Percentiles rank a stretch among this genome's conserved stretches.
Conservation (phyloP, 2,888 invertebrate species). For the Plutella xylostella region DNA sequence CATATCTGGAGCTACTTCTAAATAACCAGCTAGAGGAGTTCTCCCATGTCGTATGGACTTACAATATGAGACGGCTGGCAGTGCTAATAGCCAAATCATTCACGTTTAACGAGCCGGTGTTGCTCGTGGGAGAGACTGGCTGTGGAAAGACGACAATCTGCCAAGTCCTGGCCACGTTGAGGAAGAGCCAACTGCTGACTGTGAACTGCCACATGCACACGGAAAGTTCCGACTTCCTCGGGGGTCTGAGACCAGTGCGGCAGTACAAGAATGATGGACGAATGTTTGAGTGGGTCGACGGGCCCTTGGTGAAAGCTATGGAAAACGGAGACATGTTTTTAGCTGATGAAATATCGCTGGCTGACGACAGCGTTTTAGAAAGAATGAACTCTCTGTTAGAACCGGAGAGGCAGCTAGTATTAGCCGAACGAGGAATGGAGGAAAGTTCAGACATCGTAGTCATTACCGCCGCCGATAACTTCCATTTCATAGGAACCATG, state of each 20-base stretch:
- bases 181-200: constrained; percentile 75
- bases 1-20: constrained; percentile 75
- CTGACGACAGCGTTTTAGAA: constrained; percentile 98
- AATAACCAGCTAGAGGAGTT: constrained; percentile 69
- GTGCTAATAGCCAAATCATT: constrained; percentile 86
- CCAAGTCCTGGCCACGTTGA: constrained; percentile 83
- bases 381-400: constrained; percentile 95
- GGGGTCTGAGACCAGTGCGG: constrained; percentile 92
- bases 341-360: constrained; percentile 98
- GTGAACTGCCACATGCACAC: constrained; percentile 99
- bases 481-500: constrained; percentile 97
- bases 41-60: constrained; percentile 93
- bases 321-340: constrained; percentile 87
- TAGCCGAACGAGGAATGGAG: constrained; percentile 90
- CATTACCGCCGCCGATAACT: constrained; percentile 77
- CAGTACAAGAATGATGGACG: constrained; percentile 70
- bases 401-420: constrained; percentile 88
- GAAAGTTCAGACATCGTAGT: constrained; percentile 68
- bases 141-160: constrained; percentile 98
- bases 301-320: constrained; percentile 94
- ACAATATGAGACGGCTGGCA: constrained; percentile 86
- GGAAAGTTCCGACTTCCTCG: constrained; percentile 97
- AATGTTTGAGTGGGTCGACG: constrained; percentile 98
- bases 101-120: constrained; percentile 91
- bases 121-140: constrained; percentile 97